Conservation (phyloP, 2,888 invertebrate genomes). For the Hydropsyche betteni region DNA sequence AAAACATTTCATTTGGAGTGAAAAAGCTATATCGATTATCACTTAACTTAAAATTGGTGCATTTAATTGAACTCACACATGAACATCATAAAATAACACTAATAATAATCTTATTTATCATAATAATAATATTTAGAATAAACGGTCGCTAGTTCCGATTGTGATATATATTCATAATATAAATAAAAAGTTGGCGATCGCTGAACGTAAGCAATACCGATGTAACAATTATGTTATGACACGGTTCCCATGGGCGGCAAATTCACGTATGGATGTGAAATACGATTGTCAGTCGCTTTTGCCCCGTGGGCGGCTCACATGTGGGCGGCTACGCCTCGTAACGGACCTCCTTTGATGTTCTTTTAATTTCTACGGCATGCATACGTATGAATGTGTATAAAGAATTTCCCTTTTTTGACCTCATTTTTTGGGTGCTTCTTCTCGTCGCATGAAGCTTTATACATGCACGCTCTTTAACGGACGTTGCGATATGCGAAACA, state of each 20-base stretch:
- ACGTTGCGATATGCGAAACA: background rate
- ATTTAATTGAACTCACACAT: no score
- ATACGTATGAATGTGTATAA: background rate
- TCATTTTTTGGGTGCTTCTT: constrained; percentile 13
- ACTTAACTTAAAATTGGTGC: no score
- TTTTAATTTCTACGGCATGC: constrained; percentile 27
- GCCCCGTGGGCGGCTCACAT: constrained; percentile 41
- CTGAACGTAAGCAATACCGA: constrained; percentile 36
- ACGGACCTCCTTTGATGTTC: constrained; percentile 41
- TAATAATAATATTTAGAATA: no score
- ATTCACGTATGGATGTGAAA: constrained; percentile 44
- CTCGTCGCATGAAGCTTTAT: constrained; percentile 14
- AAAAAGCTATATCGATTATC: no score
- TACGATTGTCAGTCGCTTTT: constrained; percentile 40
- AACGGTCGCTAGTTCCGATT: no score
- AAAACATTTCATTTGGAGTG: no score
- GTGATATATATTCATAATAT: no score
- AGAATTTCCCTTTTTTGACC: constrained; percentile 26
- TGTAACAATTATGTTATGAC: constrained; percentile 43
- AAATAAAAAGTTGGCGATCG: constrained; percentile 5
- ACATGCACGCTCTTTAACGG: background rate
- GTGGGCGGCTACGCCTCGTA: constrained; percentile 40
- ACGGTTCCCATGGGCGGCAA: constrained; percentile 42
- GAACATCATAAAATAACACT: no score
- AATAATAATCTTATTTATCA: no score